phyloP scores from a whole-genome alignment of 1,140 invertebrate genomes.

The Nebria ingens region DNA sequence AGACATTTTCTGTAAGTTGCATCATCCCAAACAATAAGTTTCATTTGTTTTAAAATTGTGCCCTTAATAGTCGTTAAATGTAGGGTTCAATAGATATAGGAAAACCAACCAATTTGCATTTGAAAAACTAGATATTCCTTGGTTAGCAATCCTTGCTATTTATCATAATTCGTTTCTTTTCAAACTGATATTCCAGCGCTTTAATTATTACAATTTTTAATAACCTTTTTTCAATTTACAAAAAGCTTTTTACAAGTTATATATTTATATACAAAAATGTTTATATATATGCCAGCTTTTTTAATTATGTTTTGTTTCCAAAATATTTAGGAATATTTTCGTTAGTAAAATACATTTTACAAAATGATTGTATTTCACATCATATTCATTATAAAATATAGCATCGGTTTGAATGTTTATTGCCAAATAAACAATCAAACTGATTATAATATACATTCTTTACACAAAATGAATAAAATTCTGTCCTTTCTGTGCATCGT shows the following conservation, averaged over 20 bases:
- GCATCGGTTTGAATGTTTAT: too few relatives aligned
- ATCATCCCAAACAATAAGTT: background rate
- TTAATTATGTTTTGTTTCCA: background rate
- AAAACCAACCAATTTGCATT: too few relatives aligned
- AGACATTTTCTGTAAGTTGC: slow-evolving; percentile 18
- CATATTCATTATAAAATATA: too few relatives aligned
- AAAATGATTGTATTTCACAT: slow-evolving; percentile 9
- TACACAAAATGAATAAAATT: too few relatives aligned
- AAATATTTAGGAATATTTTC: background rate
- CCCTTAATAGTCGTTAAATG: background rate
- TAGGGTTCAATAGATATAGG: too few relatives aligned
- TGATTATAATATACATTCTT: too few relatives aligned
- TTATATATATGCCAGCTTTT: background rate
- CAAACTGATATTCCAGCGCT: background rate
- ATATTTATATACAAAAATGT: slow-evolving; percentile 5
- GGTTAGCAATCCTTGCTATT: background rate
- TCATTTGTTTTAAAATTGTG: background rate
- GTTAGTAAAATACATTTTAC: slow-evolving; percentile 8
- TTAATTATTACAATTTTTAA: background rate
- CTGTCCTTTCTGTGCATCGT: too few relatives aligned
- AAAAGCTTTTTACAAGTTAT: slow-evolving; percentile 7
- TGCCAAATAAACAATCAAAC: too few relatives aligned
- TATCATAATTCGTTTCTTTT: too few relatives aligned
- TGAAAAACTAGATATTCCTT: too few relatives aligned
- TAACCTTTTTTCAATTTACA: background rate